Evolutionary conservation across 1,140 invertebrate species (phyloP).

Genomic region (Drosophila pectinifera): DNA sequence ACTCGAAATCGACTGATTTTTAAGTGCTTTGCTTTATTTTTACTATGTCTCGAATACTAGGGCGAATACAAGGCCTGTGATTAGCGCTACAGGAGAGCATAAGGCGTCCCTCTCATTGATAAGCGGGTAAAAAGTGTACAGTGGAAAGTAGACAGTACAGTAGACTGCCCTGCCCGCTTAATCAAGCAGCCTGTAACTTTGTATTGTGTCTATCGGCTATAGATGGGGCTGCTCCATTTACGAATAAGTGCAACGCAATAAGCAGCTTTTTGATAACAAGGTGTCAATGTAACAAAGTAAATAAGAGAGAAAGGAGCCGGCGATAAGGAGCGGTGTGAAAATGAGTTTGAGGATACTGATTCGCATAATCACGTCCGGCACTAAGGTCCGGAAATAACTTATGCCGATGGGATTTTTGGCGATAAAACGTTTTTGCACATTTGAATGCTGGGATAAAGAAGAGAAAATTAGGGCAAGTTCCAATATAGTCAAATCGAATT

Average conservation of each 20-base stretch:
- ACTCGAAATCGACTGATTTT: conserved; percentile 7
- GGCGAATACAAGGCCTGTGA: background rate
- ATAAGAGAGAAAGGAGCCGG: background rate
- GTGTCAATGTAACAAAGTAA: conserved; percentile 17
- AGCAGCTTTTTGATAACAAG: conserved; percentile 24
- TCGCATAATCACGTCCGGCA: conserved; percentile 11
- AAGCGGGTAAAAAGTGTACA: conserved; percentile 1
- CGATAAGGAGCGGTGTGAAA: conserved; percentile 11
- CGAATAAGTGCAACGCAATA: conserved; percentile 37
- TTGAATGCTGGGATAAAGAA: background rate
- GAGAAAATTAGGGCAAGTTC: background rate
- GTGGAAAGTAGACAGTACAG: too few species aligned
- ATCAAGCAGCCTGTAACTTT: background rate
- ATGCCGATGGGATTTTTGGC: background rate
- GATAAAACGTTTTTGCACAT: conserved; percentile 1
- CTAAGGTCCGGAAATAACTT: conserved; percentile 1
- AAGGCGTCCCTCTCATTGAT: background rate
- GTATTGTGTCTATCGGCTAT: background rate
- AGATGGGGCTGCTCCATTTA: conserved; percentile 11
- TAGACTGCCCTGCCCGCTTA: background rate
- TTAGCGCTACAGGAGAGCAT: conserved; percentile 1
- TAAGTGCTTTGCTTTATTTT: conserved; percentile 2
- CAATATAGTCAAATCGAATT: background rate
- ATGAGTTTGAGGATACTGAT: background rate
- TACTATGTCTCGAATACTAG: background rate